Evolutionary conservation across 2,888 invertebrate species (phyloP), one percentile per base, ranked within the genome.

Genomic region (Chironomus riparius): DNA sequence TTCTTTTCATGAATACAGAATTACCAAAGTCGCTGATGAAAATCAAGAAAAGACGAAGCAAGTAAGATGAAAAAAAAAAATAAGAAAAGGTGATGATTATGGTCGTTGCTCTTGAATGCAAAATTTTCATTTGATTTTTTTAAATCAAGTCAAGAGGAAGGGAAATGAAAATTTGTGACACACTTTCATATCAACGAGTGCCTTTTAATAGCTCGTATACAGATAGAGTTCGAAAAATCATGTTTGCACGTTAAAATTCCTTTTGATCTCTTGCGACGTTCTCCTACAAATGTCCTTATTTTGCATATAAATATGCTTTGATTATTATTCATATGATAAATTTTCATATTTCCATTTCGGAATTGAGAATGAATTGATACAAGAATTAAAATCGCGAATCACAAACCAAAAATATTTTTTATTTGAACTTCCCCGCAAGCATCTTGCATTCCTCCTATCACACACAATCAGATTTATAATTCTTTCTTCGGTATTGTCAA

Each of bases 51-150:
- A 38, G 38, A 38, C 38, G 38, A 10, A 38, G 38, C 28, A 38
- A 38, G 38, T 38, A 38, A 38, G 38, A 38, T 2, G 38, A 28
- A 28, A 28, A 38, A n/a, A n/a, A 38, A 38, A 38, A 38, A 38
- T 38, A 38, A 38, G 38, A 38, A 70, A 70, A 70, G 56, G 22
- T 22, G n/a, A 50, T 50, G 70, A 47, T 70, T 47, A 70, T 70
- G 70, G 70, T 70, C 50, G 50, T 70, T 70, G 21, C 24, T 50
- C 22, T 24, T 70, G 70, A 70, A 70, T 70, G 70, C 70, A 56
- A 70, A 70, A 22, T 56, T 13, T 56, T 56, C 56, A 56, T 56
- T 18, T 56, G 38, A 38, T 38, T 38, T 38, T 22, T 48, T 24
- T 70, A 10, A 10, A 10, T 38, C 38, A 38, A 7, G 38, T 38